phyloP scores from a whole-genome alignment of 2,797 vertebrate genomes.

The Thaleichthys pacificus region DNA sequence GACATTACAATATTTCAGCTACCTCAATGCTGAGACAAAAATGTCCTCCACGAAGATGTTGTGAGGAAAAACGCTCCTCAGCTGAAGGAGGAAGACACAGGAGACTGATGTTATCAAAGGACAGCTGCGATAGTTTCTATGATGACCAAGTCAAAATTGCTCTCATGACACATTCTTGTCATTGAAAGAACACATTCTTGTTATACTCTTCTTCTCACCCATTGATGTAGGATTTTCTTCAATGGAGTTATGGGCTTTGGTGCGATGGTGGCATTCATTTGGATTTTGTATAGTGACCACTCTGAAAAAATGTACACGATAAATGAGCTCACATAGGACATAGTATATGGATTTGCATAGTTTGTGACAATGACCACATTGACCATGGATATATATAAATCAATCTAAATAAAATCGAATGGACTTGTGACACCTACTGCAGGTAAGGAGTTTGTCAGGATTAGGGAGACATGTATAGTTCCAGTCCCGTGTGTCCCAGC shows the following conservation, averaged over 20 bases:
- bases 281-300: constrained; percentile 66
- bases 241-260: constrained; percentile 19
- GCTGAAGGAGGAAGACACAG: constrained; percentile 5
- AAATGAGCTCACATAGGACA: constrained; percentile 2
- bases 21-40: not conserved
- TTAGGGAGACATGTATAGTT: constrained; percentile 6
- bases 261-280: constrained; percentile 46
- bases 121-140: not conserved
- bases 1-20: not conserved
- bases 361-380: not conserved
- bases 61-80: not conserved
- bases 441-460: constrained; percentile 50
- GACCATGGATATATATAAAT: not conserved
- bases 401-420: too few relatives aligned
- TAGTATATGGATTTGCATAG: not conserved
- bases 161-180: not conserved
- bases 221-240: constrained; percentile 50
- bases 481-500: constrained; percentile 72
- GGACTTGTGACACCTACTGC: constrained; percentile 60
- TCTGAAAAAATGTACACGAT: constrained; percentile 49
- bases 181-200: not conserved
- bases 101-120: not conserved
- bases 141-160: not conserved
- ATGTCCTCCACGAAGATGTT: constrained; percentile 1
- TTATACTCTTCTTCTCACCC: constrained; percentile 60